phyloP scores from a whole-genome alignment of 2,888 invertebrate genomes.

The Neoaliturus tenellus region DNA sequence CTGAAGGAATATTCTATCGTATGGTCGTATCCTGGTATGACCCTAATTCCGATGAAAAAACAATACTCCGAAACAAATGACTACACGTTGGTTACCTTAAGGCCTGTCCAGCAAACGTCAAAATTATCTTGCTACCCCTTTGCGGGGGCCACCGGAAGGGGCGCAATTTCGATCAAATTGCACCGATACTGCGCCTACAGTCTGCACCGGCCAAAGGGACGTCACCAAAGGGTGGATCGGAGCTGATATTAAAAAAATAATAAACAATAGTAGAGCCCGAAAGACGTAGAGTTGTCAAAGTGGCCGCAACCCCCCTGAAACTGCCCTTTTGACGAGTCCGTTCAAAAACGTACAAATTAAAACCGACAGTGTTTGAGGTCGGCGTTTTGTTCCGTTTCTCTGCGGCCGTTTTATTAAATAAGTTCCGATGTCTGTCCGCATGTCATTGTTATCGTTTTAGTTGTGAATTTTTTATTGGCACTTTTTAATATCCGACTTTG shows the following conservation, averaged over 20 bases:
- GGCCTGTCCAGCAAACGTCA: neutral
- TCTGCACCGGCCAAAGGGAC: neutral
- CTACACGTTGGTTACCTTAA: neutral
- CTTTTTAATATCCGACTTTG: constrained; percentile 44
- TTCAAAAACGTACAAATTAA: constrained; percentile 45
- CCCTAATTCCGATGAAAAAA: no score
- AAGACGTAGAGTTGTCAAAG: constrained; percentile 49
- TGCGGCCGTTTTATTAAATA: constrained; percentile 49
- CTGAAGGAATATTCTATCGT: no score
- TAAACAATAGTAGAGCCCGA: constrained; percentile 37
- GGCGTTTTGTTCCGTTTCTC: neutral
- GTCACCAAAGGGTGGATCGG: constrained; percentile 71
- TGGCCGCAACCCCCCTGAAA: constrained; percentile 34
- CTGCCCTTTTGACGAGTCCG: constrained; percentile 51
- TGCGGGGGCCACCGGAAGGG: neutral
- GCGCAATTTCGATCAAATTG: constrained; percentile 2
- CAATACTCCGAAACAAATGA: no score
- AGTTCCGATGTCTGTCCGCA: constrained; percentile 42
- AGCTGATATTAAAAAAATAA: constrained; percentile 57
- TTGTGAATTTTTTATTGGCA: constrained; percentile 48
- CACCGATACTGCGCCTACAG: constrained; percentile 11
- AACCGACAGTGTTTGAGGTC: constrained; percentile 38
- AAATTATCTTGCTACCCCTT: neutral
- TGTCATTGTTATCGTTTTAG: constrained; percentile 39
- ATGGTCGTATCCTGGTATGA: no score